Evolutionary conservation across 2,888 invertebrate species (phyloP).

Genomic region (Ferdinandea cuprea): DNA sequence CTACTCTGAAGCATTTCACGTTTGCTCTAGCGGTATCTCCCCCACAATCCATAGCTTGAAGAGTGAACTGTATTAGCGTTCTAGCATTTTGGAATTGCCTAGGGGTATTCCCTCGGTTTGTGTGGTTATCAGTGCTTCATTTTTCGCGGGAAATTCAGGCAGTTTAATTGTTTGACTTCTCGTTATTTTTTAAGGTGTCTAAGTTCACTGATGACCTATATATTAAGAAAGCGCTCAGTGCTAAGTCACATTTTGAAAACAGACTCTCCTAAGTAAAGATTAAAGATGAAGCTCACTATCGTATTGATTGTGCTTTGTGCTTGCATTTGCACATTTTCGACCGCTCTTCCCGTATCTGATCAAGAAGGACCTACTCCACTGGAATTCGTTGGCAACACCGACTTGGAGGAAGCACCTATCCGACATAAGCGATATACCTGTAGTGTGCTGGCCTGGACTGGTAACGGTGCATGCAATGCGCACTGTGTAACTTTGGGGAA

Average conservation of each 20-base stretch:
- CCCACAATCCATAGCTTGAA: too few species aligned
- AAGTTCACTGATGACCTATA: neutral
- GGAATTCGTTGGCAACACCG: conserved; percentile 36
- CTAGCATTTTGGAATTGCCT: too few species aligned
- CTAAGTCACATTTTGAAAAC: neutral
- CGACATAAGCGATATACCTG: conserved; percentile 82
- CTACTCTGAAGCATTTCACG: too few species aligned
- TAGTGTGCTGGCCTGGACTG: conserved; percentile 80
- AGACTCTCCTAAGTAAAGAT: neutral
- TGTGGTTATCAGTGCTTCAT: too few species aligned
- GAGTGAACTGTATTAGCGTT: too few species aligned
- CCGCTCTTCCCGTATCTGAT: conserved; percentile 31
- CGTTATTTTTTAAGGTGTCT: too few species aligned
- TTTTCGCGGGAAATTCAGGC: too few species aligned
- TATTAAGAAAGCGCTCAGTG: neutral
- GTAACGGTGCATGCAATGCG: conserved; percentile 82
- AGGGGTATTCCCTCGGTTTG: too few species aligned
- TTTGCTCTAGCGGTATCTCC: too few species aligned
- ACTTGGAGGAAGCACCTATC: conserved; percentile 11
- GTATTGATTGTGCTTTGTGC: conserved; percentile 54
- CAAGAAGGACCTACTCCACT: conserved; percentile 12
- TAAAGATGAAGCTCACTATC: conserved; percentile 18
- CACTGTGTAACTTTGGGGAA: conserved; percentile 80
- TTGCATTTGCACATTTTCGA: conserved; percentile 34
- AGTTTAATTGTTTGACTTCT: too few species aligned